These are phyloP conservation scores for Rhamnusium bicolor DNA, from an alignment of 2,888 invertebrate species.

Conservation along the genomic window DNA sequence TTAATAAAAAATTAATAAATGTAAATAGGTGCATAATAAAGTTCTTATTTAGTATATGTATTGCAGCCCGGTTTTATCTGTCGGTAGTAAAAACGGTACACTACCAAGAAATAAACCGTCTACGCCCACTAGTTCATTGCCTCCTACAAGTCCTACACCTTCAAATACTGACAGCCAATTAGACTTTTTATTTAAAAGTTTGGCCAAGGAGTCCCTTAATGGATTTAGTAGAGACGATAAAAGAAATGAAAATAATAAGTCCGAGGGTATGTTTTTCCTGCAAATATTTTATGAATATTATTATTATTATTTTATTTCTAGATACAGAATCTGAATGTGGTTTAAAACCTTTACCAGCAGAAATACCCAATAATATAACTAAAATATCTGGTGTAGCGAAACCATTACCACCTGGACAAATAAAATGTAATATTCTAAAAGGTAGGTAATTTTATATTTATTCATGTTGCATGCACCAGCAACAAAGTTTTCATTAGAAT, in stretches of 20 bases:
- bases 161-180: conserved; percentile 73
- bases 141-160: conserved; percentile 62
- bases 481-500: no score
- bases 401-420: conserved; percentile 89
- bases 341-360: conserved; percentile 65
- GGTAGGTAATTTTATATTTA: no score
- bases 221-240: conserved; percentile 72
- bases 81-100: conserved; percentile 68
- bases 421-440: conserved; percentile 96
- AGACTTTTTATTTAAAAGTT: conserved; percentile 84
- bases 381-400: conserved; percentile 69
- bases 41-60: no score
- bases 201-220: conserved; percentile 79
- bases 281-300: background rate
- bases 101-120: conserved; percentile 63
- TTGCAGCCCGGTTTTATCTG: conserved; percentile 70
- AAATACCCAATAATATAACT: conserved; percentile 68
- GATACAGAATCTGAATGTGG: conserved; percentile 59
- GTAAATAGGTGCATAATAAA: no score
- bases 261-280: conserved; percentile 62
- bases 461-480: no score
- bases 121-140: conserved; percentile 50
- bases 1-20: no score
- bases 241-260: conserved; percentile 74
- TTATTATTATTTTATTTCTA: conserved; percentile 48